Evolutionary conservation across 1,140 invertebrate species (phyloP).

Genomic region (silkworm (Bombyx mori)): ASM3026992v2 NC_085109.1:14970001-14970500

Average conservation of each 20-base stretch:
- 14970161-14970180: background rate
- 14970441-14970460: background rate
- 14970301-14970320: background rate
- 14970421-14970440: too few species aligned
- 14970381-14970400: slow-evolving; percentile 24
- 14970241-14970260: background rate
- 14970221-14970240: too few species aligned
- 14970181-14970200: background rate
- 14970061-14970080: too few species aligned
- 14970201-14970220: background rate
- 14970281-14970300: background rate
- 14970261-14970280: background rate
- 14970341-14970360: slow-evolving; percentile 1
- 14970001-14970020: too few species aligned
- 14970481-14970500: too few species aligned
- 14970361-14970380: slow-evolving; percentile 23
- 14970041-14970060: too few species aligned
- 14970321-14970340: background rate
- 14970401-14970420: background rate
- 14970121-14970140: too few species aligned
- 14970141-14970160: too few species aligned
- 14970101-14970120: too few species aligned
- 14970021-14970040: too few species aligned
- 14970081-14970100: too few species aligned
- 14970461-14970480: too few species aligned